Evolutionary conservation across 1,140 invertebrate genomes (phyloP).

Genomic region (Homalodisca vitripennis): DNA sequence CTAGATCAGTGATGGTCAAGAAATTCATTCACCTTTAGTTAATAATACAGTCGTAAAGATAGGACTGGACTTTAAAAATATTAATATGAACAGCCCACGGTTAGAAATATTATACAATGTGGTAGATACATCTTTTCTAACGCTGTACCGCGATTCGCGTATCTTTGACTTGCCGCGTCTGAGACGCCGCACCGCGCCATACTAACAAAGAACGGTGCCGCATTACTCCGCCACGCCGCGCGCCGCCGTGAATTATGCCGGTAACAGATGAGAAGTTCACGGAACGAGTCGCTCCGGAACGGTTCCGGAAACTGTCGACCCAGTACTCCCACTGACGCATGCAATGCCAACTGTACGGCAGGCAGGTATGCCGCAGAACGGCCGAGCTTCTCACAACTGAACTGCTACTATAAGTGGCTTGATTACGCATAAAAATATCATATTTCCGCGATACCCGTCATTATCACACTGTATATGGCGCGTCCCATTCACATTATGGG

Average conservation of each 20-base stretch:
- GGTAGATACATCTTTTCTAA: no score
- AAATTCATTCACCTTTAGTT: no score
- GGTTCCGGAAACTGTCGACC: neutral
- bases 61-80: no score
- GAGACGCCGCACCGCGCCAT: no score
- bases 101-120: no score
- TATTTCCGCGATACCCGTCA: conserved; percentile 2
- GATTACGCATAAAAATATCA: conserved; percentile 6
- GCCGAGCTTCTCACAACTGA: neutral
- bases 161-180: no score
- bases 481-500: neutral
- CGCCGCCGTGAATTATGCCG: neutral
- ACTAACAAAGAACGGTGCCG: no score
- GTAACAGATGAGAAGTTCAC: conserved; percentile 1
- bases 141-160: no score
- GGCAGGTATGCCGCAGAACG: neutral
- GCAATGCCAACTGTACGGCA: neutral
- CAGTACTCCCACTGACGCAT: neutral
- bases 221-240: no score
- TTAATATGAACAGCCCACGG: no score
- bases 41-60: no score
- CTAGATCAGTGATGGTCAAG: no score
- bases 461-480: conserved; percentile 11
- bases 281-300: conserved; percentile 8
- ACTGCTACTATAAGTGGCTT: neutral